phyloP scores from a whole-genome alignment of 2,888 invertebrate species.

The Thereva nobilitata region DNA sequence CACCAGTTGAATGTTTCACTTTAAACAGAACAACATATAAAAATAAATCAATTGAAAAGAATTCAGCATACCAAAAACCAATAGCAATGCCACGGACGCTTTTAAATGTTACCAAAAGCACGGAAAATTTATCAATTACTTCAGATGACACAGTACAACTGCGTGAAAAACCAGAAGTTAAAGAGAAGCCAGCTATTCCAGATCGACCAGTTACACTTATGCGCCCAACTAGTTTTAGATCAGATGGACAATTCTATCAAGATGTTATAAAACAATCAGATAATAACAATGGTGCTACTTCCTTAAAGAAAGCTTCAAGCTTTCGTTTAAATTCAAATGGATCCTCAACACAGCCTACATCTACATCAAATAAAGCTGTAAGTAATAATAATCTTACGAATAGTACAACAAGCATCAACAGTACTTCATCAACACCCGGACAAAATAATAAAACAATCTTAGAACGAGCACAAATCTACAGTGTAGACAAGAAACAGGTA shows the following conservation, averaged over 20 bases:
- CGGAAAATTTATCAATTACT: slow-evolving; percentile 44
- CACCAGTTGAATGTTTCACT: slow-evolving; percentile 48
- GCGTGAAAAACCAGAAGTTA: slow-evolving; percentile 54
- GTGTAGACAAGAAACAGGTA: slow-evolving; percentile 45
- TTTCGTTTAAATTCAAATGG: slow-evolving; percentile 39
- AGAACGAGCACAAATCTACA: slow-evolving; percentile 45
- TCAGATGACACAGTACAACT: slow-evolving; percentile 45
- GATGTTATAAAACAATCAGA: slow-evolving; percentile 13
- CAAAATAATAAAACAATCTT: slow-evolving; percentile 41
- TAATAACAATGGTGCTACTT: slow-evolving; percentile 8
- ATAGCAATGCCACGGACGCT: slow-evolving; percentile 61
- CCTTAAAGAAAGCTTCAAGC: slow-evolving; percentile 43
- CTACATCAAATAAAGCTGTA: slow-evolving; percentile 28
- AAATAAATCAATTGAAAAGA: slow-evolving; percentile 37
- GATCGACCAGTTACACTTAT: slow-evolving; percentile 61
- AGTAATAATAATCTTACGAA: slow-evolving; percentile 36
- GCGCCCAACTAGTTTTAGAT: slow-evolving; percentile 41
- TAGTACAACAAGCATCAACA: slow-evolving; percentile 28
- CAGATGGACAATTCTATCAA: slow-evolving; percentile 17
- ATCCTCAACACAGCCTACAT: slow-evolving; percentile 27
- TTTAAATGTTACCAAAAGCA: slow-evolving; percentile 46
- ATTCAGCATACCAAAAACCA: slow-evolving; percentile 50
- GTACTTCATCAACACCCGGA: slow-evolving; percentile 11
- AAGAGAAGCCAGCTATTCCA: slow-evolving; percentile 77
- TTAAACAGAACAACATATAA: slow-evolving; percentile 45